Percentiles rank a stretch among this genome's conserved stretches.
These are phyloP conservation scores for Caenorhabditis sulstoni DNA, from an alignment of 2,888 invertebrate genomes.

Conservation along the genomic window DNA sequence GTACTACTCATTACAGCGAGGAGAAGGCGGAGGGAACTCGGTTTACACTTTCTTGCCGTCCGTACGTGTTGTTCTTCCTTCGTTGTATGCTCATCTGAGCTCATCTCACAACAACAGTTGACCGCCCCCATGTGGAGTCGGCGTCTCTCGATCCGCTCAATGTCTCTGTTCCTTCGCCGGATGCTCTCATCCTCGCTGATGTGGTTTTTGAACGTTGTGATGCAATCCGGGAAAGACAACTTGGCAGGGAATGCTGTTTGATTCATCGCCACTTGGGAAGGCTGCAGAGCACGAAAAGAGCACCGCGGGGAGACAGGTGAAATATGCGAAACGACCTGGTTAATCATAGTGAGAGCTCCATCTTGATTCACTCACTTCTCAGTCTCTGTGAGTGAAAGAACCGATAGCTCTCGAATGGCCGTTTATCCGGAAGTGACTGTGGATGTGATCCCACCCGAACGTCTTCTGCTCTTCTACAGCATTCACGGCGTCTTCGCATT, in stretches of 20 bases:
- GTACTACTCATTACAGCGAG: slow-evolving; percentile 48
- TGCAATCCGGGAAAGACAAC: slow-evolving; percentile 10
- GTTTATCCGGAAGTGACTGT: slow-evolving; percentile 39
- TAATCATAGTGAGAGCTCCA: slow-evolving; percentile 1
- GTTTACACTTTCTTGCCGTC: slow-evolving; percentile 29
- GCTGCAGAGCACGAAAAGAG: neutral
- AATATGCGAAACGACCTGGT: neutral
- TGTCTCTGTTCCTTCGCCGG: slow-evolving; percentile 13
- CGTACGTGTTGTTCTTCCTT: slow-evolving; percentile 27
- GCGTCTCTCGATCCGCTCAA: slow-evolving; percentile 21
- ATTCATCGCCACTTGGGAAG: neutral
- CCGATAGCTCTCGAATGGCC: too few species aligned
- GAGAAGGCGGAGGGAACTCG: slow-evolving; percentile 29
- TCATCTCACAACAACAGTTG: slow-evolving; percentile 48
- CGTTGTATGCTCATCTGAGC: slow-evolving; percentile 38
- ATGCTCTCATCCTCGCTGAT: slow-evolving; percentile 39
- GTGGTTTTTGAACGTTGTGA: slow-evolving; percentile 53
- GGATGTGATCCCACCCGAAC: slow-evolving; percentile 12
- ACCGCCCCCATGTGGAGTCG: slow-evolving; percentile 47
- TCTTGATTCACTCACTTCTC: slow-evolving; percentile 3
- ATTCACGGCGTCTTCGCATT: slow-evolving; percentile 40
- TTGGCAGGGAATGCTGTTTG: neutral
- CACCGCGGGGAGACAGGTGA: slow-evolving; percentile 12
- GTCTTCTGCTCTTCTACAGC: slow-evolving; percentile 30
- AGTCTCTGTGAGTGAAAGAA: neutral